Evolutionary conservation across 2,888 invertebrate genomes (phyloP).

Genomic region (Parnassius mnemosyne): DNA sequence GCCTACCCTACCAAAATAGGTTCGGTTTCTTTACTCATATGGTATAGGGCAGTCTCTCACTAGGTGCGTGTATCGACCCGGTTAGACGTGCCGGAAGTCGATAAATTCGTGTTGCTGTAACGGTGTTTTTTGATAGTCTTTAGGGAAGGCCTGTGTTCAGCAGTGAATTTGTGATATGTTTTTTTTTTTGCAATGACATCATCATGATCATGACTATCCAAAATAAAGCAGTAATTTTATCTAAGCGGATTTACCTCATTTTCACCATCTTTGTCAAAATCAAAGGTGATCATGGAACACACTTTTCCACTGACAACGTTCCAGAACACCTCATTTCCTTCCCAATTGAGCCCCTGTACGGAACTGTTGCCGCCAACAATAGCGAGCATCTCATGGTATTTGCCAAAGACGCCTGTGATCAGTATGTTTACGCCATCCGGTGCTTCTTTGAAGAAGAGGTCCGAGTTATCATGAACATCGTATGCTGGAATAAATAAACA

Average conservation of each 20-base stretch:
- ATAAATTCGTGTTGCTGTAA: too few species aligned
- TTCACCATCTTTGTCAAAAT: conserved; percentile 91
- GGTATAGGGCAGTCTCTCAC: too few species aligned
- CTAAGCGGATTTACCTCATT: conserved; percentile 84
- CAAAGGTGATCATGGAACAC: conserved; percentile 88
- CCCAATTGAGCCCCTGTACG: conserved; percentile 88
- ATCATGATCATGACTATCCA: too few species aligned
- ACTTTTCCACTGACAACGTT: conserved; percentile 95
- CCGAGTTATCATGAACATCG: conserved; percentile 94
- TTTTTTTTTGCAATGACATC: too few species aligned
- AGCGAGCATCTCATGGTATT: conserved; percentile 64
- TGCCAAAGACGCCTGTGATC: conserved; percentile 85
- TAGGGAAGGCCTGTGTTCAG: too few species aligned
- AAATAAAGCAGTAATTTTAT: too few species aligned
- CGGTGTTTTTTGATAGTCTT: too few species aligned
- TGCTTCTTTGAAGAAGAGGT: conserved; percentile 94
- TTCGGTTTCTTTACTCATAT: too few species aligned
- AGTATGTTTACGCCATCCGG: conserved; percentile 92
- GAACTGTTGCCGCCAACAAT: conserved; percentile 84
- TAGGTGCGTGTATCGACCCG: too few species aligned
- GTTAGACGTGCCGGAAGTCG: too few species aligned
- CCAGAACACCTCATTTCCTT: conserved; percentile 95
- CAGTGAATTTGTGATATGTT: too few species aligned
- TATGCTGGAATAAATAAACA: conserved; percentile 79
- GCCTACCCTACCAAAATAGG: too few species aligned